A percentile compares a stretch with the other conserved stretches of the same genome.
Evolutionary conservation across 2,888 invertebrate genomes (phyloP).

Genomic region (Drosophila koepferae): DNA sequence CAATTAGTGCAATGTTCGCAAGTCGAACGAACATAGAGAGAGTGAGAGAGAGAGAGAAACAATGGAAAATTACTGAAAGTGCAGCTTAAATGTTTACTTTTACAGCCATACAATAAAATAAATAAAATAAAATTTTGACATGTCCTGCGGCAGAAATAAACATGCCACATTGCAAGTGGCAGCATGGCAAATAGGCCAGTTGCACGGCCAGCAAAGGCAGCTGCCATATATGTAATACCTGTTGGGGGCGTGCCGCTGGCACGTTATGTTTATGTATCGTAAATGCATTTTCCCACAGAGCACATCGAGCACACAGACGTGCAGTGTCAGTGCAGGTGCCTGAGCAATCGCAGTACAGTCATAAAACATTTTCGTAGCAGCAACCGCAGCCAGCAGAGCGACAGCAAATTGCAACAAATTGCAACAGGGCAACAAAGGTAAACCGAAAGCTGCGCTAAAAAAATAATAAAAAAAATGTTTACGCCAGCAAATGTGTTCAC

Average conservation of each 20-base stretch:
- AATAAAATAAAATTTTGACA: conserved; percentile 38
- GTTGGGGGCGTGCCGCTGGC: conserved; percentile 48
- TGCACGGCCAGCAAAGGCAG: neutral
- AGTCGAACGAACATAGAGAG: conserved; percentile 34
- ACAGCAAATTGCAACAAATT: conserved; percentile 75
- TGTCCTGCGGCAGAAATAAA: conserved; percentile 61
- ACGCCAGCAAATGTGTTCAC: conserved; percentile 51
- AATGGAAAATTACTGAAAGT: conserved; percentile 29
- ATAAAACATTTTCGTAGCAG: conserved; percentile 68
- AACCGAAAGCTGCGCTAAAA: conserved; percentile 39
- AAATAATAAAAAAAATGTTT: neutral
- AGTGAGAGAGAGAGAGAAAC: neutral
- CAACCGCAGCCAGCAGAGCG: conserved; percentile 62
- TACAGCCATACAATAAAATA: conserved; percentile 24
- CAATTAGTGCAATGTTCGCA: conserved; percentile 58
- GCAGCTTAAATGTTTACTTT: conserved; percentile 54
- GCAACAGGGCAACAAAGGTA: conserved; percentile 37
- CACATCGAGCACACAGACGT: conserved; percentile 18
- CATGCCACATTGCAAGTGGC: conserved; percentile 44
- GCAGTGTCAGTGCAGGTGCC: conserved; percentile 19
- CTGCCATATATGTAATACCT: neutral
- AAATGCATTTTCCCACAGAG: conserved; percentile 64
- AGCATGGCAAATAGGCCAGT: conserved; percentile 33
- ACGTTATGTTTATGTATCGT: conserved; percentile 72
- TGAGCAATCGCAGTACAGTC: conserved; percentile 59